phyloP scores from a whole-genome alignment of 1,140 invertebrate species.

The Thalassaphorura encarpata region DNA sequence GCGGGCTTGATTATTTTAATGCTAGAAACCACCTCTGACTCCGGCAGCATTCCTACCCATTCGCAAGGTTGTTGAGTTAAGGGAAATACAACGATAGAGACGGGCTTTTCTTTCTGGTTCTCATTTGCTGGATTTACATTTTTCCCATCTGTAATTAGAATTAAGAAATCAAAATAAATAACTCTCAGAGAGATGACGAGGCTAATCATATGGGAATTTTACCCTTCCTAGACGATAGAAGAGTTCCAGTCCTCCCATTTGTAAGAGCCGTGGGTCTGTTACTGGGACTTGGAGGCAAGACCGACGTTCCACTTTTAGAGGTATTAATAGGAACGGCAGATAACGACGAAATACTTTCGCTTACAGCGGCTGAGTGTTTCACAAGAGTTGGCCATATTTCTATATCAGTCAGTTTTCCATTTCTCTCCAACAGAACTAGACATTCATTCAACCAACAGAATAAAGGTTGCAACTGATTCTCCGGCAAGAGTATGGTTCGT shows the following conservation, averaged over 20 bases:
- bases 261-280: background rate
- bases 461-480: slow-evolving; percentile 26
- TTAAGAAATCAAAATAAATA: background rate
- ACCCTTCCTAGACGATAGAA: background rate
- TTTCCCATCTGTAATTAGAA: background rate
- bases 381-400: slow-evolving; percentile 27
- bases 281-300: background rate
- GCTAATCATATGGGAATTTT: too few species aligned
- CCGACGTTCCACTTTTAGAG: background rate
- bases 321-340: background rate
- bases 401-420: slow-evolving; percentile 26
- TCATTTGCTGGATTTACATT: background rate
- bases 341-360: background rate
- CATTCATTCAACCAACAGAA: slow-evolving; percentile 27
- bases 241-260: background rate
- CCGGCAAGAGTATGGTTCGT: slow-evolving; percentile 28
- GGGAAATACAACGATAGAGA: slow-evolving; percentile 25
- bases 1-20: slow-evolving; percentile 32
- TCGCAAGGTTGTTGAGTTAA: slow-evolving; percentile 21
- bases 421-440: slow-evolving; percentile 22
- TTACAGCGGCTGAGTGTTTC: slow-evolving; percentile 6
- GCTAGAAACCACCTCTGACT: slow-evolving; percentile 34
- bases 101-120: background rate
- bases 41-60: slow-evolving; percentile 63
- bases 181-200: too few species aligned